Evolutionary conservation across 92 coral and sea anemone genomes (phyloP).

Genomic region (Heteractis magnifica): DNA sequence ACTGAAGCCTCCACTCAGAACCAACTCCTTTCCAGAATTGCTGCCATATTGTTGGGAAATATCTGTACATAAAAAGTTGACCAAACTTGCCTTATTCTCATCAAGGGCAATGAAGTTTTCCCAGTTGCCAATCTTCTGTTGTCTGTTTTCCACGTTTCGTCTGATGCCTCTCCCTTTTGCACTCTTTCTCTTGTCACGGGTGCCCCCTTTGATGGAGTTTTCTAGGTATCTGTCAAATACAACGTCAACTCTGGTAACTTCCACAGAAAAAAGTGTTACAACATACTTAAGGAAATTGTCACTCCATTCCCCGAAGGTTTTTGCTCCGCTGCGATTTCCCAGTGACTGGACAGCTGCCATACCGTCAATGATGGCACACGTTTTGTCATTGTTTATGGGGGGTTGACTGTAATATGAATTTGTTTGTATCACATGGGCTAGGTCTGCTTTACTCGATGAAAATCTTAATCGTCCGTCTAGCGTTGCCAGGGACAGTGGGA

Average conservation of each 20-base stretch:
- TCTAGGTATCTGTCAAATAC: constrained; percentile 59
- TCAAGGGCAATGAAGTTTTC: not conserved
- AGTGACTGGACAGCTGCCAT: constrained; percentile 38
- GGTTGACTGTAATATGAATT: constrained; percentile 26
- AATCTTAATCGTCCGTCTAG: constrained; percentile 38
- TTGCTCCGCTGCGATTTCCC: constrained; percentile 53
- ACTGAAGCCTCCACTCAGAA: too few relatives aligned
- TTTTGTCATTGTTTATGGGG: constrained; percentile 13
- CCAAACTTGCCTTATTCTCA: constrained; percentile 53
- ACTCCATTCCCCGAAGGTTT: constrained; percentile 58
- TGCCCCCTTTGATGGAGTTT: constrained; percentile 55
- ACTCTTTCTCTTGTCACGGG: constrained; percentile 35
- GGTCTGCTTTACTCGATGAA: too few relatives aligned
- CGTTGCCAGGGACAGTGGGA: constrained; percentile 52
- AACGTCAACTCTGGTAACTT: constrained; percentile 60
- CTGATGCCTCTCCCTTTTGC: constrained; percentile 45
- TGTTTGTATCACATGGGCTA: too few relatives aligned
- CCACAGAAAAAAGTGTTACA: constrained; percentile 48
- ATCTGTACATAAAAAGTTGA: constrained; percentile 53
- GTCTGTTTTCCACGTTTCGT: constrained; percentile 51
- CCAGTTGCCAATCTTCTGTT: constrained; percentile 54
- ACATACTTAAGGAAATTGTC: constrained; percentile 46
- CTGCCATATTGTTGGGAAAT: constrained; percentile 21
- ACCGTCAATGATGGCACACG: constrained; percentile 56
- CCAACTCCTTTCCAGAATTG: constrained; percentile 1